A percentile compares a stretch with the other conserved stretches of the same genome.
Evolutionary conservation across 2,797 vertebrate species (phyloP).

Genomic region (Apodemus agrarius): DNA sequence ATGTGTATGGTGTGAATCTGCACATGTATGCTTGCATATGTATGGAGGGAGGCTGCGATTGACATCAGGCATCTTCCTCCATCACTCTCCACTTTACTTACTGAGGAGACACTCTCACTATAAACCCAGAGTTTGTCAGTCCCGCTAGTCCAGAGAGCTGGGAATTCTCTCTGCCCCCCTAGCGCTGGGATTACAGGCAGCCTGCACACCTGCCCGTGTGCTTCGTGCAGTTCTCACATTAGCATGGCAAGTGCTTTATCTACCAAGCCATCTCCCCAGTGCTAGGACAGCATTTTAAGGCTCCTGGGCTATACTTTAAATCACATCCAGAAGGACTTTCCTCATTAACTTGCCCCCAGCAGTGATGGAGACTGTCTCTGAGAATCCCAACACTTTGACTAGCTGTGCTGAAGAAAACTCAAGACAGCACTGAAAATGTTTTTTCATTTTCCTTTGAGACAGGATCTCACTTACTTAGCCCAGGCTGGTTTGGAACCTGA

Average conservation of each 20-base stretch:
- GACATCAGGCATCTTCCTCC: neutral
- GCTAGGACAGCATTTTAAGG: neutral
- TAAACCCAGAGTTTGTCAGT: neutral
- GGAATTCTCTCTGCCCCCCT: neutral
- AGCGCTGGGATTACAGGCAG: neutral
- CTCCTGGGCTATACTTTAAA: neutral
- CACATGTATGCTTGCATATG: neutral
- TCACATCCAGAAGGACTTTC: neutral
- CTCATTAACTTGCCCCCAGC: neutral
- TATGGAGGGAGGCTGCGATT: neutral
- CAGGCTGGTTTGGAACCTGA: neutral
- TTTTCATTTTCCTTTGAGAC: neutral
- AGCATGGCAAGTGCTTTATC: neutral
- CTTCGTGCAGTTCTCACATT: too few species aligned
- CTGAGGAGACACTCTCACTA: neutral
- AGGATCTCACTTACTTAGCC: neutral
- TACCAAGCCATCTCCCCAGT: neutral
- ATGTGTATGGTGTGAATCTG: neutral
- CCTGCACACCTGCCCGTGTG: neutral
- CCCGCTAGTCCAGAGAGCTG: neutral
- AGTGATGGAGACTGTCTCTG: neutral
- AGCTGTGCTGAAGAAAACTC: neutral
- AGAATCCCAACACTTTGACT: neutral
- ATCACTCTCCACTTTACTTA: neutral
- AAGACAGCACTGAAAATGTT: neutral